Percentiles rank a stretch among this genome's conserved stretches.
These are phyloP conservation scores for Gymnocypris eckloni DNA, from an alignment of 2,797 vertebrate species.

Conservation along the genomic window DNA sequence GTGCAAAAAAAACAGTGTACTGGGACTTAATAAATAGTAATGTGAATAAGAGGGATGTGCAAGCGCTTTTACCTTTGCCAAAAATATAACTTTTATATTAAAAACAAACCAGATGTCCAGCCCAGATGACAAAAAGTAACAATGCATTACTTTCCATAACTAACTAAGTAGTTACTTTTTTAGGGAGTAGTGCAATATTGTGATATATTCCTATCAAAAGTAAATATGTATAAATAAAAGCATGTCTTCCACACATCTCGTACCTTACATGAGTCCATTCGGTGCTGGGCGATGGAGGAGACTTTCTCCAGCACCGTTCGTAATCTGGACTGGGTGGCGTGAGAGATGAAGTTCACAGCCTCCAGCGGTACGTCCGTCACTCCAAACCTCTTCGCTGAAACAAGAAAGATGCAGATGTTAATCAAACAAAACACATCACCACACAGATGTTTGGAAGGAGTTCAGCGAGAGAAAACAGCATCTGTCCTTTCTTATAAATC, in stretches of 20 bases:
- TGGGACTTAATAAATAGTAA: too few species aligned
- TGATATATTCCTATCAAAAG: not conserved
- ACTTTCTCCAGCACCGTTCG: conserved; percentile 86
- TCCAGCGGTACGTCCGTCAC: conserved; percentile 86
- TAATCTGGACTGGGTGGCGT: conserved; percentile 84
- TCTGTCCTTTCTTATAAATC: conserved; percentile 44
- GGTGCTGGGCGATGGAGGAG: conserved; percentile 85
- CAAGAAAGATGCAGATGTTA: conserved; percentile 45
- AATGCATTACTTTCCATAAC: not conserved
- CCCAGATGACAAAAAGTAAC: not conserved
- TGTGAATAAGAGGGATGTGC: too few species aligned
- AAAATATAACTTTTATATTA: not conserved
- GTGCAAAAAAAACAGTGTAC: too few species aligned
- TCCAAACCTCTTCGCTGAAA: conserved; percentile 84
- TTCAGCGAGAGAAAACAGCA: not conserved
- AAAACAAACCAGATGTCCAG: not conserved
- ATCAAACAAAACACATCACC: conserved; percentile 35
- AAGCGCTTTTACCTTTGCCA: not conserved
- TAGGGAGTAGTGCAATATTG: not conserved
- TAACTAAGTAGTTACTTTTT: not conserved
- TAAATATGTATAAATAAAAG: not conserved
- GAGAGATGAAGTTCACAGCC: conserved; percentile 87
- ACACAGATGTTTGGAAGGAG: conserved; percentile 23
- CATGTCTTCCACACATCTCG: conserved; percentile 37
- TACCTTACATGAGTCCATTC: conserved; percentile 87